Conservation (phyloP, 2,888 invertebrate species). For the Melinopterus prodromus region DNA sequence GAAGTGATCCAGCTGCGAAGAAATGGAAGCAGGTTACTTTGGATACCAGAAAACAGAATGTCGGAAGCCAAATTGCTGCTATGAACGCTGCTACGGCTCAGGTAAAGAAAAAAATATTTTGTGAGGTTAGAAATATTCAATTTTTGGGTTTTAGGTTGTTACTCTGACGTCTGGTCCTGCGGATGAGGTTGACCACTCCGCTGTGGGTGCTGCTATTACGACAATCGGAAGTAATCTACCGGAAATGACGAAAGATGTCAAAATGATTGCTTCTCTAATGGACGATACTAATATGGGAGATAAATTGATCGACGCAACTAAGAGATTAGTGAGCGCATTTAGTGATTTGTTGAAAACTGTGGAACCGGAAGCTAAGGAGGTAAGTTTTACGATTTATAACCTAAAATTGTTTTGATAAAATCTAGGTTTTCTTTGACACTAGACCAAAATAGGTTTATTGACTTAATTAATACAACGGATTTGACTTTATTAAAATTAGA, state of each 20-base stretch:
- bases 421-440: no score
- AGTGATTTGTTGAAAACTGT: slow-evolving; percentile 94
- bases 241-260: slow-evolving; percentile 93
- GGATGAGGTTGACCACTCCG: slow-evolving; percentile 93
- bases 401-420: slow-evolving; percentile 26
- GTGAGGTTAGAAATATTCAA: neutral
- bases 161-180: slow-evolving; percentile 67
- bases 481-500: no score
- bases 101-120: slow-evolving; percentile 63
- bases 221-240: slow-evolving; percentile 97
- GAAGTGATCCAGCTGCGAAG: slow-evolving; percentile 84
- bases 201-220: slow-evolving; percentile 96
- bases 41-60: slow-evolving; percentile 95
- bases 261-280: slow-evolving; percentile 94
- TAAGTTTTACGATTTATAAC: slow-evolving; percentile 36
- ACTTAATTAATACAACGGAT: no score
- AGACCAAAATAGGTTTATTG: no score
- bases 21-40: slow-evolving; percentile 95
- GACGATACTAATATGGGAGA: slow-evolving; percentile 86
- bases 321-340: slow-evolving; percentile 91
- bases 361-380: slow-evolving; percentile 90
- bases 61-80: slow-evolving; percentile 96
- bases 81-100: slow-evolving; percentile 99
- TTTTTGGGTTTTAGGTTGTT: slow-evolving; percentile 49
- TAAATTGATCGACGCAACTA: slow-evolving; percentile 88